Conservation (phyloP, 2,797 vertebrate genomes). For the Phataginus tricuspis region DNA sequence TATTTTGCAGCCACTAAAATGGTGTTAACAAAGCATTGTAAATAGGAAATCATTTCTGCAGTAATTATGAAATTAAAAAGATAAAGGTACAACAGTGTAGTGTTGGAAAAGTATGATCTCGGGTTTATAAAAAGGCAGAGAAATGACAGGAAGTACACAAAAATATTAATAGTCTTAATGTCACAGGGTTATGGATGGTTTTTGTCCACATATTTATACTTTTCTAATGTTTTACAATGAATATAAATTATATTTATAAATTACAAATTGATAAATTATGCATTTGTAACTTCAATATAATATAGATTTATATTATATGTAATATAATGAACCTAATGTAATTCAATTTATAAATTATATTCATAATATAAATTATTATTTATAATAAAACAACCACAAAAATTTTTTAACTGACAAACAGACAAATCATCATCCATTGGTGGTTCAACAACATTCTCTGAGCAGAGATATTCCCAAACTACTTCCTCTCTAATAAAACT, state of each 20-base stretch:
- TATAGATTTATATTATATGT: too few species aligned
- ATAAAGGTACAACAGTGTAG: neutral
- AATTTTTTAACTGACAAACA: neutral
- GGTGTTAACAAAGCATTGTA: neutral
- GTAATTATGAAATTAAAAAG: slow-evolving; percentile 9
- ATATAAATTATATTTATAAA: neutral
- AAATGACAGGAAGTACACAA: neutral
- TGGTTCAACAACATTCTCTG: neutral
- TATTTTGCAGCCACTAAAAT: neutral
- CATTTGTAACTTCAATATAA: too few species aligned
- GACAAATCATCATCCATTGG: neutral
- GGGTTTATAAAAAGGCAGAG: slow-evolving; percentile 11
- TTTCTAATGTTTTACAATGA: neutral
- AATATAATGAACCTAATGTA: too few species aligned
- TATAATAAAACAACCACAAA: neutral
- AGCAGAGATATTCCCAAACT: neutral
- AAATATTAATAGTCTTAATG: slow-evolving; percentile 1
- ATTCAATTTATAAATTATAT: neutral
- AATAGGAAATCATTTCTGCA: neutral
- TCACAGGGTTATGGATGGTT: neutral
- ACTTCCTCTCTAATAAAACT: neutral
- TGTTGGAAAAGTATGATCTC: neutral
- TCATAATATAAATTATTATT: neutral
- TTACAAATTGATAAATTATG: too few species aligned
- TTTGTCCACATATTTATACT: neutral